Base-by-base conservation (phyloP, 2,113 vertebrate genomes). In the Ciconia maguari region DNA sequence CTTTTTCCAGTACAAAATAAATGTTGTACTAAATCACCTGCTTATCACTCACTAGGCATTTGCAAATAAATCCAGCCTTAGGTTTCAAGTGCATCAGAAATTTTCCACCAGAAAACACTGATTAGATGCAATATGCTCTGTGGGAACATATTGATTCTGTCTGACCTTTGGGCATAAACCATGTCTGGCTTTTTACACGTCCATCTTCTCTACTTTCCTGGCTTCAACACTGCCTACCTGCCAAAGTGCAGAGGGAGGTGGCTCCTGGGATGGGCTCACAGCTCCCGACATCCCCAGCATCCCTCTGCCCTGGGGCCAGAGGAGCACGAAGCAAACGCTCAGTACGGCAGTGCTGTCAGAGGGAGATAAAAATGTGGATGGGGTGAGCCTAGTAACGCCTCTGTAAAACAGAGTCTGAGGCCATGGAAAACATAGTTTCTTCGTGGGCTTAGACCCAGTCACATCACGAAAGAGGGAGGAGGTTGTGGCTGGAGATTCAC, bases 41-140 rank as follows among this genome's bases (percentile, higher is more conserved):
- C 89, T 94, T 95, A 91, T 91, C 85, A 85, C 58, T 90, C 68
- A 64, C 74, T 61, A 66, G 86, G 41, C 79, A 84, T 24, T 92
- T 88, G 80, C 64, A 96, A 92, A 96, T 90, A 96, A 92, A 87
- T 68, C 74, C 89, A 87, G 71, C 25, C 44, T 79, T 48, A 26
- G 42, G 49, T 83, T 94, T 89, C 72, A 52, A 80, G 60, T 11
- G 3, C 3, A 16, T 49, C 69, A 92, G 64, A 93, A 92, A 54
- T 75, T 86, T 94, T 77, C 77, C 76, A 46, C 34, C 89, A 88
- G 80, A 90, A 91, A 89, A 51, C 66, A 69, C 64, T 70, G 80
- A 94, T 83, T 57, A 76, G 64, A 70, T 83, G 22, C 36, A 83
- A 55, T 74, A 30, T 42, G 46, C 57, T 90, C 79, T 62, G 57